phyloP scores from a whole-genome alignment of 2,113 vertebrate species.

The Bettongia penicillata region DNA sequence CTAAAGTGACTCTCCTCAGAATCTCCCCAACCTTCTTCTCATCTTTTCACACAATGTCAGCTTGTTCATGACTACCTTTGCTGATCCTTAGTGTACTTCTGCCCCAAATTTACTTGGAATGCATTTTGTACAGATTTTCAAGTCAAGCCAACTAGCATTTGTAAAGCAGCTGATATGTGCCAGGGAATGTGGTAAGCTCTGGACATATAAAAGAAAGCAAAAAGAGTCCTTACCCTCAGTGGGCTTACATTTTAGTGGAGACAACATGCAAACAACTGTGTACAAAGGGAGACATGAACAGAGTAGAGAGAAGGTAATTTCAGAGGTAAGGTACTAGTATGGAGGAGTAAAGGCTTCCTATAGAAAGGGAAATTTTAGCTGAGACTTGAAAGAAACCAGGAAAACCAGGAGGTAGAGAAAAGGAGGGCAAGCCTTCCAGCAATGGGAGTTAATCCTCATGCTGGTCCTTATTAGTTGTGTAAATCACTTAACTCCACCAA shows the following conservation, averaged over 20 bases:
- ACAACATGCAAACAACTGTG: not conserved
- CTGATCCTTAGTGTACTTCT: not conserved
- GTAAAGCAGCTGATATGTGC: not conserved
- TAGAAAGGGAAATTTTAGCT: not conserved
- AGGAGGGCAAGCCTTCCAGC: not conserved
- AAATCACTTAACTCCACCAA: not conserved
- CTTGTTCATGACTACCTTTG: not conserved
- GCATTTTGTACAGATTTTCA: not conserved
- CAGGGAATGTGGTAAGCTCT: not conserved
- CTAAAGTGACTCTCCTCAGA: not conserved
- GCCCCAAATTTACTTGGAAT: not conserved
- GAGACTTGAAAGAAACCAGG: not conserved
- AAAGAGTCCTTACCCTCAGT: not conserved
- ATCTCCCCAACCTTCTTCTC: not conserved
- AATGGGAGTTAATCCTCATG: not conserved
- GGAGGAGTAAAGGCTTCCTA: not conserved
- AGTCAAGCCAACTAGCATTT: not conserved
- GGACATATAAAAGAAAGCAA: not conserved
- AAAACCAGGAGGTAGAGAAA: not conserved
- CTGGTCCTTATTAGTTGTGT: not conserved
- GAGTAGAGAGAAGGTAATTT: not conserved
- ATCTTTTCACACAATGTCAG: not conserved
- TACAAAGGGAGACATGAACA: not conserved
- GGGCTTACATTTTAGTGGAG: not conserved
- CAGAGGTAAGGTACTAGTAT: not conserved